Conservation (phyloP, 2,113 vertebrate genomes). For the Antechinus stuartii region DNA sequence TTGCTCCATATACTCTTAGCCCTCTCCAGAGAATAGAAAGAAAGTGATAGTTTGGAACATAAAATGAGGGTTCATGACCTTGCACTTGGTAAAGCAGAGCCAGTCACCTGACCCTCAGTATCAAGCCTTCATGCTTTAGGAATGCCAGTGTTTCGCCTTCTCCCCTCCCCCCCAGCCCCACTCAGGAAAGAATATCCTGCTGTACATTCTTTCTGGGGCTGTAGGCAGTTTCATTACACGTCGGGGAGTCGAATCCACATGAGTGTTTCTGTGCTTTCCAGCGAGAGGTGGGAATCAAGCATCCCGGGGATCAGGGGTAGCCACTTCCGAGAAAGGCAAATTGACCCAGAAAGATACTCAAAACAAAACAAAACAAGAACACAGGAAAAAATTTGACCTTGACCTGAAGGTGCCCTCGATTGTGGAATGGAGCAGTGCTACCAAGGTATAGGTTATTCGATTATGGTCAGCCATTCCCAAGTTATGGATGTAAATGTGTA, state of each 20-base stretch:
- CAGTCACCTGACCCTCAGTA: slow-evolving; percentile 71
- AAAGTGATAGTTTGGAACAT: slow-evolving; percentile 73
- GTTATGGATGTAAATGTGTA: slow-evolving; percentile 58
- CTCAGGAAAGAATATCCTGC: slow-evolving; percentile 66
- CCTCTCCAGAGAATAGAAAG: slow-evolving; percentile 64
- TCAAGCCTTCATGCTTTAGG: slow-evolving; percentile 56
- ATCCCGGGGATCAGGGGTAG: not conserved
- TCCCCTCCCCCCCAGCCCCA: not conserved
- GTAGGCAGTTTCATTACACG: slow-evolving; percentile 65
- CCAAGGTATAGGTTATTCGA: not conserved
- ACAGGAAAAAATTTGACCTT: slow-evolving; percentile 42
- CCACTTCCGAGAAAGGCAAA: slow-evolving; percentile 40
- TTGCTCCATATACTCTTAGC: slow-evolving; percentile 40
- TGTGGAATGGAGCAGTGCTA: not conserved
- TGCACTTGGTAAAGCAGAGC: slow-evolving; percentile 67
- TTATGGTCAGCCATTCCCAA: slow-evolving; percentile 28
- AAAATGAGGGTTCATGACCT: slow-evolving; percentile 71
- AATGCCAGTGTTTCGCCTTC: slow-evolving; percentile 71
- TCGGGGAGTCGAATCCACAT: slow-evolving; percentile 71
- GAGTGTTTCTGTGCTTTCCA: slow-evolving; percentile 61
- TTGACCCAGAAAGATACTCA: not conserved
- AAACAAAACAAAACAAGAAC: not conserved
- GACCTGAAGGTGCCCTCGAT: slow-evolving; percentile 26
- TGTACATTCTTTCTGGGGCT: slow-evolving; percentile 62
- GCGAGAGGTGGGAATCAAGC: slow-evolving; percentile 38